Base-by-base conservation (phyloP, 2,797 vertebrate genomes). In the Mormyrus proboscirostris region DNA sequence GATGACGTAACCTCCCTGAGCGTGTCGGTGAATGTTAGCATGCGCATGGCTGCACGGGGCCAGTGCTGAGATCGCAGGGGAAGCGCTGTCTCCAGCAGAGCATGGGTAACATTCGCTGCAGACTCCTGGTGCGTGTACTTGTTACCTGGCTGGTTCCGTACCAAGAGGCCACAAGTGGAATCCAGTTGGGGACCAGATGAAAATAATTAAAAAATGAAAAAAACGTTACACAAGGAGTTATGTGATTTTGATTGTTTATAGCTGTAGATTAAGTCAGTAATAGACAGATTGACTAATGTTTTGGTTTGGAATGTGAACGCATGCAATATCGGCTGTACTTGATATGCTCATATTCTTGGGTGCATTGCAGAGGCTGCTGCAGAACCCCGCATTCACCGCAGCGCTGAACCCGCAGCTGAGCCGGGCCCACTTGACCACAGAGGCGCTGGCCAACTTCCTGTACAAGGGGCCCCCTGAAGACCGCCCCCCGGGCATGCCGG, bases 401-500 rank as follows among this genome's bases (percentile, higher is more conserved):
- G 90, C 92, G 38, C 93, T 98, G 92, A 90, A 97, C 90, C 93
- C 94, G 83, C 93, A 91, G 16, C 92, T 98, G 73, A 91, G 90
- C 0, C 89, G 94, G 59, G 96, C 94, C 9, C 91, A 91, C 3
- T 97, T 96, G 96, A 97, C 96, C 0, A 90, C 96, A 0, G 93
- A 95, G 33, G 93, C 94, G 0, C 86, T 99, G 50, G 90, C 95
- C 65, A 95, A 92, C 53, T 99, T 98, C 92, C 93, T 99, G 86
- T 97, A 95, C 96, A 95, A 96, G 90, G 94, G 93, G 57, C 91
- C 95, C 85, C 19, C 96, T 25, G 91, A 95, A 94, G 91, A 94
- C 47, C 94, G 90, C 65, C 94, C 92, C 2, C 90, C 69, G 1
- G 93, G 89, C 91, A 89, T 92, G 93, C 93, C 94, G 0, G 76